A percentile compares a stretch with the other conserved stretches of the same genome.
Conservation (phyloP, 1,140 invertebrate genomes). For the Drosophila pseudoananassae region DNA sequence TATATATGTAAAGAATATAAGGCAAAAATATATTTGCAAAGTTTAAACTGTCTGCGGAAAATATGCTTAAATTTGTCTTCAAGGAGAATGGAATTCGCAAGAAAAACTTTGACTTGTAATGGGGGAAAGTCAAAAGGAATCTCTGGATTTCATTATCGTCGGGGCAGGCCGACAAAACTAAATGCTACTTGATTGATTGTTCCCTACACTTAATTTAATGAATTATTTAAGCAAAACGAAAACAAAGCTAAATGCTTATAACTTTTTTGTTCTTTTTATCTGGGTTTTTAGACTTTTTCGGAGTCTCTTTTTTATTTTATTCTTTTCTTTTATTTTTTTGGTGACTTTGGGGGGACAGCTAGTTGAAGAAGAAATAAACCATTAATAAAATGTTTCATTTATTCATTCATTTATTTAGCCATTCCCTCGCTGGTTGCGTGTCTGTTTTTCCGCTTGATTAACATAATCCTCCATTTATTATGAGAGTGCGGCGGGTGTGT, state of each 20-base stretch:
- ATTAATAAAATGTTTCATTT: conserved; percentile 82
- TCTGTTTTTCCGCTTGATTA: conserved; percentile 81
- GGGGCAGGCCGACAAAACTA: conserved; percentile 50
- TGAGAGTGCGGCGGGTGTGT: conserved; percentile 35
- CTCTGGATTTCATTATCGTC: conserved; percentile 69
- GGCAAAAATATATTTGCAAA: conserved; percentile 7
- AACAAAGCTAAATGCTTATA: conserved; percentile 60
- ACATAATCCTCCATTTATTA: conserved; percentile 82
- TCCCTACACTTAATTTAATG: conserved; percentile 78
- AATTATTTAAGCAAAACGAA: conserved; percentile 75
- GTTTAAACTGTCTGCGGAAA: conserved; percentile 11
- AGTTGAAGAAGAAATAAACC: conserved; percentile 52
- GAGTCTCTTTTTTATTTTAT: conserved; percentile 39
- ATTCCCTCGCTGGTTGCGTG: conserved; percentile 46
- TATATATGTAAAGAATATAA: not conserved
- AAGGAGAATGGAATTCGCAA: conserved; percentile 3
- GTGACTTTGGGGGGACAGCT: conserved; percentile 24
- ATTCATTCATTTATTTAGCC: conserved; percentile 77
- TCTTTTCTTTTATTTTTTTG: conserved; percentile 33
- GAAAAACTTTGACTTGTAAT: conserved; percentile 13
- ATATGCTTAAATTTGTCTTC: conserved; percentile 11
- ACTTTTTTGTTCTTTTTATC: conserved; percentile 56
- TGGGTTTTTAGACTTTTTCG: conserved; percentile 32
- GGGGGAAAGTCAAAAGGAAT: conserved; percentile 53
- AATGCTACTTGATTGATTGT: conserved; percentile 76